Conservation (phyloP, 2,888 invertebrate species). For the Coecobrya sp. region DNA sequence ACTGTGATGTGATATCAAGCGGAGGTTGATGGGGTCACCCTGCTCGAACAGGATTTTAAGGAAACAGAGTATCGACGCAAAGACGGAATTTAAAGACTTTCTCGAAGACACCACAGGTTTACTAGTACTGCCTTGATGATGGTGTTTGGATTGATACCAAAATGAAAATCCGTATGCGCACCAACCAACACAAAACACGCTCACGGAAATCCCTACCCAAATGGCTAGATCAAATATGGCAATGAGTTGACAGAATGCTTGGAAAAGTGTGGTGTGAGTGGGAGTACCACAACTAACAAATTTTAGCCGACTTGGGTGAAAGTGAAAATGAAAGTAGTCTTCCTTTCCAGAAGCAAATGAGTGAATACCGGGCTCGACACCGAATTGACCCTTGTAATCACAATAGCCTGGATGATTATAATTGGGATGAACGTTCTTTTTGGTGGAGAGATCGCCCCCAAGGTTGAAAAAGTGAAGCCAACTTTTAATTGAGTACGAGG, state of each 20-base stretch:
- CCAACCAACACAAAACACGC: conserved; percentile 10
- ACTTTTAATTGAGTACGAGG: not conserved
- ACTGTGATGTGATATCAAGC: not conserved
- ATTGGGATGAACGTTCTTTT: no score
- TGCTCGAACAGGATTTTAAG: conserved; percentile 62
- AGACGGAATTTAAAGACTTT: not conserved
- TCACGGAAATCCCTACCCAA: conserved; percentile 32
- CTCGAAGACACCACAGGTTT: not conserved
- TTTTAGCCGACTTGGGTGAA: conserved; percentile 44
- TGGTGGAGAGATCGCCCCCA: not conserved
- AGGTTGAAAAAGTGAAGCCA: not conserved
- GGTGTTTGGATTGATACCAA: not conserved
- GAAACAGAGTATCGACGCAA: not conserved
- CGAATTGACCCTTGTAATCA: not conserved
- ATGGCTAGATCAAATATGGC: conserved; percentile 26
- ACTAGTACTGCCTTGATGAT: not conserved
- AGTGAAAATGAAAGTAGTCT: conserved; percentile 42
- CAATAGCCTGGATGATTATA: not conserved
- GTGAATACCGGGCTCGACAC: not conserved
- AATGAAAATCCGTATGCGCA: not conserved
- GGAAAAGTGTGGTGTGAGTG: not conserved
- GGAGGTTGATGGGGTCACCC: conserved; percentile 36
- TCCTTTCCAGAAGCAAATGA: conserved; percentile 8
- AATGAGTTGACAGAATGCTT: conserved; percentile 16
- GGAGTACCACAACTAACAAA: conserved; percentile 46